phyloP scores from a whole-genome alignment of 1,140 invertebrate genomes.

The Akabosia matsudoensis region DNA sequence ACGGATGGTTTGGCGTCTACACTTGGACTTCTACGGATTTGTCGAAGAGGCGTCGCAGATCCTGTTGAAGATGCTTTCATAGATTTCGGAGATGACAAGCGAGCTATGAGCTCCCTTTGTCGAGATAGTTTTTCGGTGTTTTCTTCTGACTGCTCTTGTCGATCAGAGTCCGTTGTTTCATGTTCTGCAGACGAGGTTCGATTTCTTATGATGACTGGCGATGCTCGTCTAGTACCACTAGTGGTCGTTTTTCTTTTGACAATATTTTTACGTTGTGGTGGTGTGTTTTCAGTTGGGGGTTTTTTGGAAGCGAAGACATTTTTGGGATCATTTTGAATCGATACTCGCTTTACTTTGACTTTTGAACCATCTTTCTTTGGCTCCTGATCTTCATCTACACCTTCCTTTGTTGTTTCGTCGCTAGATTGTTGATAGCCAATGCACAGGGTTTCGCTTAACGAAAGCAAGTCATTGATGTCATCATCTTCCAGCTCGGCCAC shows the following conservation, averaged over 20 bases:
- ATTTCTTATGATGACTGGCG: too few relatives aligned
- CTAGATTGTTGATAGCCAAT: neutral
- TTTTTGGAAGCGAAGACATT: neutral
- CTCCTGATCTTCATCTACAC: neutral
- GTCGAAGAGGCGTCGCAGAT: neutral
- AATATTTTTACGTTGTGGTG: too few relatives aligned
- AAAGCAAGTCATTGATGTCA: slow-evolving; percentile 16
- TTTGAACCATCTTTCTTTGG: too few relatives aligned
- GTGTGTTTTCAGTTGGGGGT: neutral
- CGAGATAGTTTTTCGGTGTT: neutral
- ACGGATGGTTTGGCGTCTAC: too few relatives aligned
- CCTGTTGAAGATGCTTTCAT: neutral
- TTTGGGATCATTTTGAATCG: too few relatives aligned
- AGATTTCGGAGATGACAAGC: neutral
- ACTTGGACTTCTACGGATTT: too few relatives aligned
- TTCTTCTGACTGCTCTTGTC: neutral
- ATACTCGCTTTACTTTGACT: too few relatives aligned
- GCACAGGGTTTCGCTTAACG: neutral
- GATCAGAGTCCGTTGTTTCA: neutral
- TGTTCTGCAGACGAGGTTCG: too few relatives aligned
- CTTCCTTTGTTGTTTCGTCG: neutral
- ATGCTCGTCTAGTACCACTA: too few relatives aligned
- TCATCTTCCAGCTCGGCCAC: slow-evolving; percentile 9
- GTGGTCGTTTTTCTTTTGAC: neutral
- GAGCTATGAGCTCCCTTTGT: neutral